Percentiles rank a stretch among this genome's conserved stretches.
phyloP scores from a whole-genome alignment of 2,113 vertebrate genomes.

The Larimichthys polyactis region DNA sequence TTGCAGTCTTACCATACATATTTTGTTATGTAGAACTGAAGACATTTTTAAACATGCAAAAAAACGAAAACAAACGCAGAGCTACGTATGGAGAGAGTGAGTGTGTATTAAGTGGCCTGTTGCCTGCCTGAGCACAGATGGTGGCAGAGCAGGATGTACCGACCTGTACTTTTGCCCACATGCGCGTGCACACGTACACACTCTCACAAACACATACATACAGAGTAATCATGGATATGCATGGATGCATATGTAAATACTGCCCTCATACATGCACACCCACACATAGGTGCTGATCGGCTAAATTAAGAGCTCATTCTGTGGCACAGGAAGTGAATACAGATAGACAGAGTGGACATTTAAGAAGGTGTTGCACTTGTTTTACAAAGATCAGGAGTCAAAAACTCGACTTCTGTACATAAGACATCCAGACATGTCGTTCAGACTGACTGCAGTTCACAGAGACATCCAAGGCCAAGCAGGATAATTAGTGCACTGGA shows the following conservation, averaged over 20 bases:
- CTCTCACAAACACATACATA: constrained; percentile 24
- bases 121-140: constrained; percentile 85
- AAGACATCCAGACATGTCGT: constrained; percentile 34
- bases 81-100: constrained; percentile 50
- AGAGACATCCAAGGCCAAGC: constrained; percentile 72
- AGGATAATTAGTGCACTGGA: constrained; percentile 74
- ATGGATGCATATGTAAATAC: constrained; percentile 61
- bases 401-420: not conserved
- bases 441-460: constrained; percentile 60
- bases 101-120: constrained; percentile 71
- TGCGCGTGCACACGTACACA: constrained; percentile 44
- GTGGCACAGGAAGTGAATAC: constrained; percentile 18
- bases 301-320: constrained; percentile 38
- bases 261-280: constrained; percentile 42
- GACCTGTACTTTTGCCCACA: constrained; percentile 73
- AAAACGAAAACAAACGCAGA: constrained; percentile 19
- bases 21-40: not conserved
- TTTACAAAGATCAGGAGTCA: constrained; percentile 37
- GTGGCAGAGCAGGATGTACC: constrained; percentile 81
- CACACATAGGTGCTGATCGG: constrained; percentile 37
- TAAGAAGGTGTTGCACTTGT: constrained; percentile 21
- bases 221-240: constrained; percentile 44
- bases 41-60: constrained; percentile 1
- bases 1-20: not conserved
- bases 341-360: constrained; percentile 26